Percentiles rank a stretch among this genome's conserved stretches.
phyloP scores from a whole-genome alignment of 2,113 vertebrate species.

The Thermophis baileyi region DNA sequence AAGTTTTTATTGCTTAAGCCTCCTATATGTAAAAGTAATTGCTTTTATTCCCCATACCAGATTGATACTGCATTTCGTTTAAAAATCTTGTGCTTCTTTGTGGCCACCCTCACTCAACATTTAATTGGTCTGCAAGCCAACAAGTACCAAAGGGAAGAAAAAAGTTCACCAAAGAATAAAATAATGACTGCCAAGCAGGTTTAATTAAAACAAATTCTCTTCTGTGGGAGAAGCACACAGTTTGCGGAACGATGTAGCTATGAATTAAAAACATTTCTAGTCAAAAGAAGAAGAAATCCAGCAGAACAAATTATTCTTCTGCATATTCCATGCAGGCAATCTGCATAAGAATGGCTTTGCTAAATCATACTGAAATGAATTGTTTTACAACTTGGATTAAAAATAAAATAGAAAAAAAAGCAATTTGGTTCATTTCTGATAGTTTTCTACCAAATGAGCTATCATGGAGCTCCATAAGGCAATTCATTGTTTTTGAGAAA shows the following conservation, averaged over 20 bases:
- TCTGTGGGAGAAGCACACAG: conserved; percentile 1
- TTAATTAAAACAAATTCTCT: conserved; percentile 31
- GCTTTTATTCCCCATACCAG: not conserved
- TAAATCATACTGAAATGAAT: conserved; percentile 26
- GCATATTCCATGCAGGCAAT: not conserved
- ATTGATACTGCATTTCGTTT: not conserved
- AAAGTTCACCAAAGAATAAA: conserved; percentile 17
- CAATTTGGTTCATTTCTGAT: not conserved
- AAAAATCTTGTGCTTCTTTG: not conserved
- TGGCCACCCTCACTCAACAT: not conserved
- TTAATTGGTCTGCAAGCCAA: conserved; percentile 2
- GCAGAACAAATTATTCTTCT: conserved; percentile 9
- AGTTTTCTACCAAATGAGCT: conserved; percentile 17
- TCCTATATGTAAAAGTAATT: not conserved
- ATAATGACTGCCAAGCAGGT: not conserved
- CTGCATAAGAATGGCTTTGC: conserved; percentile 27
- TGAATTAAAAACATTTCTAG: conserved; percentile 29
- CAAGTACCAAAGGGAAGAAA: not conserved
- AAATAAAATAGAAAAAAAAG: conserved; percentile 17
- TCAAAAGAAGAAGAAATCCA: not conserved
- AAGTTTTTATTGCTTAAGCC: not conserved
- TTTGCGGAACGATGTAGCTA: conserved; percentile 17
- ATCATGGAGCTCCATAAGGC: not conserved
- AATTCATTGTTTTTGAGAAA: not conserved
- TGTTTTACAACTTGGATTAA: conserved; percentile 11